Evolutionary conservation across 2,797 vertebrate genomes (phyloP).

Genomic region (Zalophus californianus): DNA sequence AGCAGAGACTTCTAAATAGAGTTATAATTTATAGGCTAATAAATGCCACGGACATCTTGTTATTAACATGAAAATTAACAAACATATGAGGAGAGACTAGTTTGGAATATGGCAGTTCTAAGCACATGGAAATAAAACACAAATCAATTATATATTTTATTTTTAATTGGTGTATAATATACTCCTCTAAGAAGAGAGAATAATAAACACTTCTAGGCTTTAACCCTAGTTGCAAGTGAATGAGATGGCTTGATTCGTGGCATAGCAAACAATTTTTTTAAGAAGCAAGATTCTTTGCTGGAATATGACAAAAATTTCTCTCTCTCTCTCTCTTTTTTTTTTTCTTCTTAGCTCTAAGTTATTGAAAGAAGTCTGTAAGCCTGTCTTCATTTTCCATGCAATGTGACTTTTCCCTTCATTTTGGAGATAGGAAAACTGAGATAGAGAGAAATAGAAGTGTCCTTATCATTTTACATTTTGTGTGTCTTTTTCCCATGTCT

Average conservation of each 20-base stretch:
- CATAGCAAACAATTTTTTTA: constrained; percentile 34
- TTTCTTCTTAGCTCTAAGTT: not conserved
- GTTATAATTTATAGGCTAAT: constrained; percentile 83
- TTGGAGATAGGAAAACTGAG: not conserved
- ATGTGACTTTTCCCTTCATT: not conserved
- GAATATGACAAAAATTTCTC: not conserved
- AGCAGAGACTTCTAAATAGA: constrained; percentile 80
- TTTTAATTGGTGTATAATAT: constrained; percentile 47
- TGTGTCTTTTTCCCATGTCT: not conserved
- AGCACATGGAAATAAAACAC: constrained; percentile 69
- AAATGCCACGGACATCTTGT: constrained; percentile 78
- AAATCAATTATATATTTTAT: constrained; percentile 61
- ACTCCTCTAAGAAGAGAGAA: constrained; percentile 7
- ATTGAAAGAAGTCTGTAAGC: not conserved
- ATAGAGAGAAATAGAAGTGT: not conserved
- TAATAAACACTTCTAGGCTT: constrained; percentile 72
- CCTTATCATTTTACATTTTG: not conserved
- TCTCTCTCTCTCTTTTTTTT: not conserved
- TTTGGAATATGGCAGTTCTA: constrained; percentile 68
- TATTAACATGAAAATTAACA: constrained; percentile 83
- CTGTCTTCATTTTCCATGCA: not conserved
- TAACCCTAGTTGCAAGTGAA: constrained; percentile 55
- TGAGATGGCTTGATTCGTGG: constrained; percentile 56
- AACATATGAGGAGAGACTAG: constrained; percentile 76
- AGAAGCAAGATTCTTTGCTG: constrained; percentile 50